Base-by-base conservation (phyloP, 2,888 invertebrate species). In the Cylloceria caligata region DNA sequence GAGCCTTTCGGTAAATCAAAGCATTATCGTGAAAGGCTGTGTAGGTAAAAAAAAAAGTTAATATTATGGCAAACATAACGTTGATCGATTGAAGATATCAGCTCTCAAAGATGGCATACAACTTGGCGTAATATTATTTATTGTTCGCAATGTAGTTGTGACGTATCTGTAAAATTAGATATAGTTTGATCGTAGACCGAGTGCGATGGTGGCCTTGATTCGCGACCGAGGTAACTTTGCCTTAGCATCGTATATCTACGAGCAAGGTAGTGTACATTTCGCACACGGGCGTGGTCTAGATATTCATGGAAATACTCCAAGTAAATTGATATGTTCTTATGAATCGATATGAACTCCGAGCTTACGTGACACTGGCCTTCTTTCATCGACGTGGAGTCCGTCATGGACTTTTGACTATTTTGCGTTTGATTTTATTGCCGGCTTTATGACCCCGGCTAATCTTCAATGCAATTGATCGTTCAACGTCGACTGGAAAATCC, bases 341-440 rank as follows among this genome's bases (percentile, higher is more conserved):
- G 67, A 84, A 84, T 84, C 84, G 80, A 84, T 84, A 78, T 82
- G 16, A 76, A 80, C 77, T 73, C 71, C 65, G 71, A 69, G 82
- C 42, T 80, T 67, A 82, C 82, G 82, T 82, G 82, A 84, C 82
- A 82, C 76, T 84, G 74, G 78, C 81, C 78, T 77, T 80, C 80
- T 77, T 79, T 75, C 57, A 55, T 72, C 55, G 47, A 36, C 49
- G 64, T 78, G 24, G 47, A 65, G 42, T 71, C 74, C 57, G 60
- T 69, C 49, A 36, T 16, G 27, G n/a, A 27, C 52, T 74, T 77
- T 60, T 30, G 39, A 30, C 69, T 34, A 74, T 52, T 62, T 45
- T 30, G 19, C 21, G 60, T 21, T 62, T 27, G 79, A 52, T 67
- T 69, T 34, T 27, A 69, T 64, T 30, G 42, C 47, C 69, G 68